Evolutionary conservation across 37 sponge, comb jelly and placozoan genomes (phyloP), one percentile per base, ranked within the genome.

Genomic region (Cliona cf. orientalis): DNA sequence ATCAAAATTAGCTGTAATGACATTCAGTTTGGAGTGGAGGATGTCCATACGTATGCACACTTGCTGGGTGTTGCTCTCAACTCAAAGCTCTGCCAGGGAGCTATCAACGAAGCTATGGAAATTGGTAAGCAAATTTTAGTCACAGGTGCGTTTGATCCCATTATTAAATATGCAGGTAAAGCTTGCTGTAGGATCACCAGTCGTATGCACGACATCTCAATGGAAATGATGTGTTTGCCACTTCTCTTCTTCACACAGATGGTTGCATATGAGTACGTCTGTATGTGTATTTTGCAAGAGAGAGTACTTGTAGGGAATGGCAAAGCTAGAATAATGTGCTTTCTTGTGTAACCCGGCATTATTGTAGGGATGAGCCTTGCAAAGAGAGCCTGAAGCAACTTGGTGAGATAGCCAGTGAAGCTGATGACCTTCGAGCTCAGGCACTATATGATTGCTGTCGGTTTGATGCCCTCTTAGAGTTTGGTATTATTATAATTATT

Each of bases 391-490:
- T 93, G 66, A 81, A 76, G 34, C 63, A 88, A 49, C 38, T 93
- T 6, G 6, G 56, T 39, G 82, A 74, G 31, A 26, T 88, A n/a
- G 85, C 85, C 22, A 80, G 59, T 66, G 81, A 84, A 38, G 79
- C 89, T 35, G 89, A 88, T 44, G 93, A 93, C 68, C 79, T 88
- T 22, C 84, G 89, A 66, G 71, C 81, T 34, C 66, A 85, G 41
- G 93, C 93, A 0, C 67, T 88, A 29, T 81, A 85, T 62, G 72
- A 80, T 42, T 87, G 85, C 78, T 88, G 69, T 42, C 46, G 59
- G 21, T 88, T 93, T 81, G 93, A 93, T 69, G 76, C 78, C 19
- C 56, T 84, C 31, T 60, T 93, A n/a, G 93, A 93, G 2, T 57
- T 80, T 41, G 90, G 85, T 71, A 83, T 42, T 42, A 5, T 35